These are phyloP conservation scores for Agrypnia vestita DNA, from an alignment of 1,140 invertebrate species.

Conservation along the genomic window DNA sequence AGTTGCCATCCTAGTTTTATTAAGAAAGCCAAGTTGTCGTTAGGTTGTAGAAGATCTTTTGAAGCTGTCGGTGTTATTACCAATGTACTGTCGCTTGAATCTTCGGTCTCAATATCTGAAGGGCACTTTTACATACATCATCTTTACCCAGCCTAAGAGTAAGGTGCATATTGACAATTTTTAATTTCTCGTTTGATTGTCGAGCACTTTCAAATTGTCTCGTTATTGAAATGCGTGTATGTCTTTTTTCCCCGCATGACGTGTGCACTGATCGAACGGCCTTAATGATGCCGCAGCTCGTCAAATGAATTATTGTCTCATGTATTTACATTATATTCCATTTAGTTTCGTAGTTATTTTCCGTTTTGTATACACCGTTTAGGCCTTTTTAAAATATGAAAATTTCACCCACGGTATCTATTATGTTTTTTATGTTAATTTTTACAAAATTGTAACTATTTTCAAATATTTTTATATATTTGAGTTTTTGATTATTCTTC, in stretches of 20 bases:
- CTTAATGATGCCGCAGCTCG: neutral
- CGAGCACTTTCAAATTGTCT: constrained; percentile 27
- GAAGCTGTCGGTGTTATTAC: neutral
- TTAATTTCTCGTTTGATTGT: neutral
- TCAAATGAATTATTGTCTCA: neutral
- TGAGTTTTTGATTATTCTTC: neutral
- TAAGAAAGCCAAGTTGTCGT: constrained; percentile 37
- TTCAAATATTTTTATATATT: constrained; percentile 16
- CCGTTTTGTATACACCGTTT: constrained; percentile 11
- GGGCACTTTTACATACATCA: neutral
- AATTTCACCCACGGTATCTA: too few relatives aligned
- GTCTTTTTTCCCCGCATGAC: neutral
- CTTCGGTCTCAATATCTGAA: neutral
- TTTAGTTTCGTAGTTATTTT: constrained; percentile 26
- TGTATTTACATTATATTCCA: constrained; percentile 33
- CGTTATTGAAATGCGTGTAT: constrained; percentile 21
- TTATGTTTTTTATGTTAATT: neutral
- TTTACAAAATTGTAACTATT: neutral
- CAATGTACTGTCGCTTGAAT: neutral
- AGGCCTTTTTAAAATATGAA: too few relatives aligned
- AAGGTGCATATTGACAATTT: constrained; percentile 30
- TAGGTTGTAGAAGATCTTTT: constrained; percentile 1
- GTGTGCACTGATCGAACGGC: neutral
- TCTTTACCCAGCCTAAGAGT: constrained; percentile 21
- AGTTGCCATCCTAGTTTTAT: constrained; percentile 29